These are phyloP conservation scores for Tolmerus cingulatus DNA, from an alignment of 2,888 invertebrate genomes.

Conservation along the genomic window DNA sequence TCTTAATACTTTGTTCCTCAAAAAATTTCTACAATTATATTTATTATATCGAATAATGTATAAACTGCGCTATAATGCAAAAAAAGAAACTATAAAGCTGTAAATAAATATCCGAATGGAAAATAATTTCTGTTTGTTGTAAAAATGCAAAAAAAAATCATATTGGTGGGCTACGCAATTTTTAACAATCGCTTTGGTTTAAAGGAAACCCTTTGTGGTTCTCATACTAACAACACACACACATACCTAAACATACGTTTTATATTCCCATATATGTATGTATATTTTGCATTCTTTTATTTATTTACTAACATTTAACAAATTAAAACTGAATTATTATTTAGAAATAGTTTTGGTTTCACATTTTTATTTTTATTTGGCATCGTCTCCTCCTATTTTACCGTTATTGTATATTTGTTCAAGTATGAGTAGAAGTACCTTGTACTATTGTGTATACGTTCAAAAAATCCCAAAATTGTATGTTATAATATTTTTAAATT, in stretches of 20 bases:
- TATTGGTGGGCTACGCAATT: not conserved
- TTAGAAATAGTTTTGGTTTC: slow-evolving; percentile 9
- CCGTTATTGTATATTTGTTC: not conserved
- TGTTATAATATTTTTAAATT: not conserved
- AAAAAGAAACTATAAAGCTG: not conserved
- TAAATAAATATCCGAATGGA: slow-evolving; percentile 25
- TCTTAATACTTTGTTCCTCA: not conserved
- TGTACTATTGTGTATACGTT: not conserved
- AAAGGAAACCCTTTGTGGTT: not conserved
- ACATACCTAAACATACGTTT: not conserved
- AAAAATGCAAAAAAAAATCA: not conserved
- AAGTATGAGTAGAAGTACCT: not conserved
- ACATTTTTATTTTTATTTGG: slow-evolving; percentile 8
- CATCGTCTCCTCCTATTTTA: slow-evolving; percentile 27
- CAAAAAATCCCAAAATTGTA: not conserved
- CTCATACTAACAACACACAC: not conserved
- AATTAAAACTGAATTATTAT: not conserved
- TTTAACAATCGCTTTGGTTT: not conserved
- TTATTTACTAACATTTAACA: not conserved
- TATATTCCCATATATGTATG: not conserved
- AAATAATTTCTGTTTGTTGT: not conserved
- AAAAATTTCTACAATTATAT: not conserved
- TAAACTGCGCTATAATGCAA: not conserved
- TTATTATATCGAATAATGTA: not conserved
- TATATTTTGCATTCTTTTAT: not conserved